Conservation (phyloP, 2,888 invertebrate genomes). For the Flabesymbios commensalis region DNA sequence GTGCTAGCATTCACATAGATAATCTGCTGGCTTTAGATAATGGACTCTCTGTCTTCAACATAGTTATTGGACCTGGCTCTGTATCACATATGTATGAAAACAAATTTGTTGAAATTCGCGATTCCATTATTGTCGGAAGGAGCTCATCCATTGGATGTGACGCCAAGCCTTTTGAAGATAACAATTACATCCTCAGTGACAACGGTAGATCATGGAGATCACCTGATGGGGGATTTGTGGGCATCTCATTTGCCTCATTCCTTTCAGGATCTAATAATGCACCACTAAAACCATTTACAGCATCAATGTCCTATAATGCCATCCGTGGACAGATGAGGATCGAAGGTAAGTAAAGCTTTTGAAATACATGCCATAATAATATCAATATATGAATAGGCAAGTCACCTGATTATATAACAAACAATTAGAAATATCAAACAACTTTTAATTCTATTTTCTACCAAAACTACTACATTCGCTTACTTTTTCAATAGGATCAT, state of each 20-base stretch:
- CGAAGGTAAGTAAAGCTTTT: slow-evolving; percentile 28
- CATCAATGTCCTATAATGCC: slow-evolving; percentile 45
- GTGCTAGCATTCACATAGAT: slow-evolving; percentile 27
- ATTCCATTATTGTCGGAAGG: slow-evolving; percentile 46
- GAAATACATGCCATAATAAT: too few relatives aligned
- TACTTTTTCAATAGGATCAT: too few relatives aligned
- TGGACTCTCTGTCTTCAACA: slow-evolving; percentile 40
- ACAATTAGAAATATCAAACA: too few relatives aligned
- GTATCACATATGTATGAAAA: slow-evolving; percentile 3
- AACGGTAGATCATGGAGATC: slow-evolving; percentile 14
- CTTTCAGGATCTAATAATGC: slow-evolving; percentile 38
- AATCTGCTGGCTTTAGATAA: slow-evolving; percentile 44
- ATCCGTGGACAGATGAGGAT: slow-evolving; percentile 41
- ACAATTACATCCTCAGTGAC: slow-evolving; percentile 5
- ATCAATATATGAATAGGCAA: too few relatives aligned
- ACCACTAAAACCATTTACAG: slow-evolving; percentile 44
- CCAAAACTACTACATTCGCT: too few relatives aligned
- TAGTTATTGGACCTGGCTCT: slow-evolving; percentile 42
- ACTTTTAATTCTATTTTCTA: too few relatives aligned
- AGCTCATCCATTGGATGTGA: slow-evolving; percentile 43
- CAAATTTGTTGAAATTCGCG: slow-evolving; percentile 13
- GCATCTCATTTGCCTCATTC: slow-evolving; percentile 42
- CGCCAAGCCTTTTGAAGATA: neutral
- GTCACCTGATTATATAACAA: too few relatives aligned
- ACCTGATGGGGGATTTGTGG: slow-evolving; percentile 29